These are phyloP conservation scores for Tetrao urogallus DNA, from an alignment of 2,113 vertebrate species.

Conservation along the genomic window DNA sequence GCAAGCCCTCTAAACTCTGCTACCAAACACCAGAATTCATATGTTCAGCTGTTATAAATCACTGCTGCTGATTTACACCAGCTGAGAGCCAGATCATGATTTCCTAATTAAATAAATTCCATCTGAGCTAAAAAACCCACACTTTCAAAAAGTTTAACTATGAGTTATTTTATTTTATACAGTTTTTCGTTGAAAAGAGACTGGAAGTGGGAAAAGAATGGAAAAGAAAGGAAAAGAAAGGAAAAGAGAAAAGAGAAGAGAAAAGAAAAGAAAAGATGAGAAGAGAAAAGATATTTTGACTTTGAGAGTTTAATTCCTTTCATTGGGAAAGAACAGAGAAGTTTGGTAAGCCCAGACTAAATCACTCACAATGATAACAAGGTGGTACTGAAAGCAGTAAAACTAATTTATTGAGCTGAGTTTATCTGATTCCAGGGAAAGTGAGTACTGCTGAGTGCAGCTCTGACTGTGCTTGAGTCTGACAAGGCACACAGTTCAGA, in stretches of 20 bases:
- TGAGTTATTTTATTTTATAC: not conserved
- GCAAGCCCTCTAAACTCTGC: not conserved
- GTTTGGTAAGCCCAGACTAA: slow-evolving; percentile 39
- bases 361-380: slow-evolving; percentile 50
- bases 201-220: accelerated
- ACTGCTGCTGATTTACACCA: slow-evolving; percentile 50
- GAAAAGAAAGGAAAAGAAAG: accelerated
- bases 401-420: slow-evolving; percentile 55
- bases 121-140: not conserved
- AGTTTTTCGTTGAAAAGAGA: not conserved
- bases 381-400: not conserved
- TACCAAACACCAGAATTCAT: slow-evolving; percentile 7
- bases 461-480: not conserved
- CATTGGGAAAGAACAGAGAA: not conserved
- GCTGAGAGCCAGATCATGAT: slow-evolving; percentile 19
- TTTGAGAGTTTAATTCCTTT: not conserved
- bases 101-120: slow-evolving; percentile 35
- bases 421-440: slow-evolving; percentile 67
- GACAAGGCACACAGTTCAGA: slow-evolving; percentile 50
- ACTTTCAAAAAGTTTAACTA: not conserved
- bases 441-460: slow-evolving; percentile 38
- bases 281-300: not conserved
- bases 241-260: too few relatives aligned
- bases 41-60: slow-evolving; percentile 40
- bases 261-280: accelerated